phyloP scores from a whole-genome alignment of 1,140 invertebrate species.

The Drosophila persimilis region DNA sequence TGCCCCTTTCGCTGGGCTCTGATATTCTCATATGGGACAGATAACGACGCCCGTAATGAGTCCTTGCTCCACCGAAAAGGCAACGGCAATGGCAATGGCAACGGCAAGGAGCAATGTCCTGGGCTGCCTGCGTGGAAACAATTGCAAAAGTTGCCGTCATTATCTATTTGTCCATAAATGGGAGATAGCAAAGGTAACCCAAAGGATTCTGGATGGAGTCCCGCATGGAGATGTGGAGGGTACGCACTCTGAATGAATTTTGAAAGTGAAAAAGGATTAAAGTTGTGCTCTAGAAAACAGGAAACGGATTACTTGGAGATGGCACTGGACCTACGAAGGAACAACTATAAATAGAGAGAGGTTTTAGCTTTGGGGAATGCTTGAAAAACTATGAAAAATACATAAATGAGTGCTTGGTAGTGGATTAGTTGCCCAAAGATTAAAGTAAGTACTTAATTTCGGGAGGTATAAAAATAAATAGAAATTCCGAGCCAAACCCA shows the following conservation, averaged over 20 bases:
- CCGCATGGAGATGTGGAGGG: slow-evolving; percentile 2
- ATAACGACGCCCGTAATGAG: slow-evolving; percentile 68
- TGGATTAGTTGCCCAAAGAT: no score
- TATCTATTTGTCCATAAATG: slow-evolving; percentile 76
- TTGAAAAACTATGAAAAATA: no score
- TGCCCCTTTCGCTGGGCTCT: neutral
- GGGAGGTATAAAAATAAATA: no score
- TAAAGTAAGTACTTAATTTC: no score
- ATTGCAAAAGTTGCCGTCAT: slow-evolving; percentile 67
- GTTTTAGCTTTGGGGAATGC: no score
- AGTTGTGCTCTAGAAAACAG: neutral
- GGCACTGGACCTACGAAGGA: no score
- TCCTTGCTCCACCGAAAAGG: slow-evolving; percentile 17
- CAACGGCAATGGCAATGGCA: neutral
- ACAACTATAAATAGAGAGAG: no score
- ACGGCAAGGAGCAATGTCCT: neutral
- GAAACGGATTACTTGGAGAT: no score
- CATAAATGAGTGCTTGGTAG: no score
- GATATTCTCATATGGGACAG: slow-evolving; percentile 74
- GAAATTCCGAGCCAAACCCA: no score
- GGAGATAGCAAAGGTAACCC: slow-evolving; percentile 43
- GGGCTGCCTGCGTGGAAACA: slow-evolving; percentile 47
- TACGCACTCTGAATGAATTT: neutral
- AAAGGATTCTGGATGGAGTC: slow-evolving; percentile 17
- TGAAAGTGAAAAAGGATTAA: slow-evolving; percentile 1